These are phyloP conservation scores for Colaptes auratus DNA, from an alignment of 2,113 vertebrate genomes.

Conservation along the genomic window DNA sequence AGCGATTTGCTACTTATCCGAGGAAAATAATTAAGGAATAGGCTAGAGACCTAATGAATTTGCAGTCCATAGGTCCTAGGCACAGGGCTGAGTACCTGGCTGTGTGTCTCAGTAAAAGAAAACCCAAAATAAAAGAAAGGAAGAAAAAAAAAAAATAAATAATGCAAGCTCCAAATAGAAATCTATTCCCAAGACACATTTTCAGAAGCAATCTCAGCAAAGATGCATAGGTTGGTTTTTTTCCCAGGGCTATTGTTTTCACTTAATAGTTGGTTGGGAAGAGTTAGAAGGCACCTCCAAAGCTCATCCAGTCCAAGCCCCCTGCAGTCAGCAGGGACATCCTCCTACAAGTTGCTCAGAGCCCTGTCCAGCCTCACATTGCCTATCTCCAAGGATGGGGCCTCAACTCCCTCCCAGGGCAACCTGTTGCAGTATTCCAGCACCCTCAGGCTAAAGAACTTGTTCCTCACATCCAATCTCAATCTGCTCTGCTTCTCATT, in stretches of 20 bases:
- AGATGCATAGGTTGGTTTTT: not conserved
- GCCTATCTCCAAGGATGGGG: too few relatives aligned
- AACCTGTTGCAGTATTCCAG: too few relatives aligned
- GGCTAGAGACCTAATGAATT: not conserved
- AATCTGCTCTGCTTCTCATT: too few relatives aligned
- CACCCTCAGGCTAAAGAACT: too few relatives aligned
- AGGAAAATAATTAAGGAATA: conserved; percentile 24
- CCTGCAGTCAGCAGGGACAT: too few relatives aligned
- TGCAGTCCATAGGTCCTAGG: not conserved
- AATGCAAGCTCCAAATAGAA: not conserved
- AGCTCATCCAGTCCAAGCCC: too few relatives aligned
- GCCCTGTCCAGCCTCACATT: too few relatives aligned
- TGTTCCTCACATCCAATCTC: too few relatives aligned
- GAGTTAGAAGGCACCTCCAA: too few relatives aligned
- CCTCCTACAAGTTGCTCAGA: too few relatives aligned
- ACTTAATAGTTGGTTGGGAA: not conserved
- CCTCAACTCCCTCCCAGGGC: too few relatives aligned
- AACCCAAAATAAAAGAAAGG: not conserved
- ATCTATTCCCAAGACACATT: not conserved
- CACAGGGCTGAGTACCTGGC: not conserved
- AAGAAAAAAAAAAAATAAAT: too few relatives aligned
- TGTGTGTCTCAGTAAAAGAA: not conserved
- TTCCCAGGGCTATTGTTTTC: not conserved
- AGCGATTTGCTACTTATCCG: not conserved
- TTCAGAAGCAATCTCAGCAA: not conserved